phyloP scores from a whole-genome alignment of 2,888 invertebrate genomes.

The Melieria omissa region DNA sequence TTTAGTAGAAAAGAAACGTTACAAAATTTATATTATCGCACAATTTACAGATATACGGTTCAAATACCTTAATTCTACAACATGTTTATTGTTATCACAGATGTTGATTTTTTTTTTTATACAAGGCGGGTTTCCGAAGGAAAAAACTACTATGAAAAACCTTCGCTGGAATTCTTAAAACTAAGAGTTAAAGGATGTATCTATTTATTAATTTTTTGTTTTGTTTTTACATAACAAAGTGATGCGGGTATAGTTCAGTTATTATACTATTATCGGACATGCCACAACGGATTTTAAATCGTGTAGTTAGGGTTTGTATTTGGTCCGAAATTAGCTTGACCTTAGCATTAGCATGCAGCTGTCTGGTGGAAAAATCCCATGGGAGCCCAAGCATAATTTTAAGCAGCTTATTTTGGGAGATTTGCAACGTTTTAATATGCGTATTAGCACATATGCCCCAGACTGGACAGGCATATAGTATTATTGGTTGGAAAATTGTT shows the following conservation, averaged over 20 bases:
- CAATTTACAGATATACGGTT: background rate
- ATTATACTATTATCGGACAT: no score
- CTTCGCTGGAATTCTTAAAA: background rate
- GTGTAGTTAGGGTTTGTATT: no score
- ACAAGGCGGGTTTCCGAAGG: background rate
- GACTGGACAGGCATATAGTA: no score
- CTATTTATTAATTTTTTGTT: background rate
- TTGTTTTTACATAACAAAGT: constrained; percentile 1
- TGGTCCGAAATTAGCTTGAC: no score
- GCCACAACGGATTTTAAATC: no score
- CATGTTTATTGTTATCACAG: background rate
- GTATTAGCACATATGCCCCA: background rate
- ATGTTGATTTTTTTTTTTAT: background rate
- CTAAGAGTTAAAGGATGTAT: no score
- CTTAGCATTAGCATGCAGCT: background rate
- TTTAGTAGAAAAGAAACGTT: no score
- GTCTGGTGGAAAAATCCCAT: background rate
- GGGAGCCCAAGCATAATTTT: constrained; percentile 8
- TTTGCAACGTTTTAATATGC: background rate
- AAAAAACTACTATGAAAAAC: constrained; percentile 17
- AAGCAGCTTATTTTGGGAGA: background rate
- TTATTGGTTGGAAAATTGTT: background rate
- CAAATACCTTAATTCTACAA: constrained; percentile 6
- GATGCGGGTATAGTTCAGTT: no score
- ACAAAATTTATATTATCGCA: background rate